Evolutionary conservation across 2,888 invertebrate species (phyloP), one percentile per base, ranked within the genome.

Genomic region (Ecdyonurus torrentis): DNA sequence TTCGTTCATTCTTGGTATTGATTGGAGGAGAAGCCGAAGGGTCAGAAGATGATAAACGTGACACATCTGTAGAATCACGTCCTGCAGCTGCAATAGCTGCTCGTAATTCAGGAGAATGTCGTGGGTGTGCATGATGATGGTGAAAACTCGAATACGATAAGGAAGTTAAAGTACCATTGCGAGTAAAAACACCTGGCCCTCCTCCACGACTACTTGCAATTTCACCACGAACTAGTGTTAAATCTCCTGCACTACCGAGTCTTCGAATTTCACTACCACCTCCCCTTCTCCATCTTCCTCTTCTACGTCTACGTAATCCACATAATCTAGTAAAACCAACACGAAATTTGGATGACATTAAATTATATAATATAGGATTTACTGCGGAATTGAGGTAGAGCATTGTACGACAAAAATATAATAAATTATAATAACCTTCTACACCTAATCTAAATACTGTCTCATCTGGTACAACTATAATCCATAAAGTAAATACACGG

Each of bases 301-400:
- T 37, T 10, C 59, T 3, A 37, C 59, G 50, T 15, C 62, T 59
- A 10, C 58, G 23, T 24, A 24, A 52, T n/a, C 59, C 5, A 3
- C 84, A 87, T 0, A 89, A 79, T 70, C 80, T 81, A 63, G 85
- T 78, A 70, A 91, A 91, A 0, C 89, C 90, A 63, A 84, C 81
- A 1, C 93, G 83, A 72, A 94, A 94, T 76, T 91, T 92, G 1
- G 91, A 89, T 55, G 91, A 91, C 87, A 93, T 91, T 66, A 93
- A 77, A 73, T 92, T 93, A 73, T 94, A 94, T n/a, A 94, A 77
- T 68, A 93, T 87, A 1, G 93, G 93, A 75, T 94, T 93, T 67
- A 91, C 83, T 53, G 91, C 92, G 2, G 92, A 92, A 74, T 94
- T 93, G 66, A 92, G 78, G 71, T 92, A 93, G 62, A 90, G 77